Evolutionary conservation across 2,797 vertebrate species (phyloP).

Genomic region (Acomys russatus): DNA sequence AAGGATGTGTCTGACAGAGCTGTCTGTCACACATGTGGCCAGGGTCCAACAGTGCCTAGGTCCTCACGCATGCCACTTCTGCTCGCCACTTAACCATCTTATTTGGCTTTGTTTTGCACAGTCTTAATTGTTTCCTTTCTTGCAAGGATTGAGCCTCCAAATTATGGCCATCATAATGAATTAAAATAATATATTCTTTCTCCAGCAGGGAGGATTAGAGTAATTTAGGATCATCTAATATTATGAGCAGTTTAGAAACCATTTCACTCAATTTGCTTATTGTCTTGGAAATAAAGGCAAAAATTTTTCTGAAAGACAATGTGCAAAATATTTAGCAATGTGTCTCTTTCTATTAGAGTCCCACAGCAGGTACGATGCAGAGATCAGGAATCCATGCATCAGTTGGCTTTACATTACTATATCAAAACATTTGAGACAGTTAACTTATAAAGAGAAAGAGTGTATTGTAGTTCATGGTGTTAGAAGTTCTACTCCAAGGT

Average conservation of each 20-base stretch:
- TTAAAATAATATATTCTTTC: conserved; percentile 44
- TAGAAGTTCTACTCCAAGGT: neutral
- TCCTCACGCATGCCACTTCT: neutral
- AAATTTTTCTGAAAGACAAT: conserved; percentile 56
- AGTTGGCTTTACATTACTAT: neutral
- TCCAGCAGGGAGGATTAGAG: conserved; percentile 45
- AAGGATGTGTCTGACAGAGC: neutral
- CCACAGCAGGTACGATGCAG: neutral
- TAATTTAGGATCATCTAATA: conserved; percentile 66
- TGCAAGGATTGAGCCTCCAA: conserved; percentile 8
- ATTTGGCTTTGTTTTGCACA: neutral
- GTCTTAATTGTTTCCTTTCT: conserved; percentile 53
- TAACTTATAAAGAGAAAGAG: neutral
- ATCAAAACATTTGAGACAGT: neutral
- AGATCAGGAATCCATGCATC: neutral
- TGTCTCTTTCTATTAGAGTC: neutral
- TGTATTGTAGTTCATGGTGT: neutral
- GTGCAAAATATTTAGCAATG: conserved; percentile 4
- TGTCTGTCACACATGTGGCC: neutral
- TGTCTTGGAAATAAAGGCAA: conserved; percentile 62
- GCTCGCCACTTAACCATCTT: neutral
- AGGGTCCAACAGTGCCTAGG: neutral
- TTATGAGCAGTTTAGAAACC: conserved; percentile 69
- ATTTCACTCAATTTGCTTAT: conserved; percentile 64
- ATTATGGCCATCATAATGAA: conserved; percentile 59